Evolutionary conservation across 2,113 vertebrate species (phyloP), one percentile per base, ranked within the genome.

Genomic region (Phocoena sinus): DNA sequence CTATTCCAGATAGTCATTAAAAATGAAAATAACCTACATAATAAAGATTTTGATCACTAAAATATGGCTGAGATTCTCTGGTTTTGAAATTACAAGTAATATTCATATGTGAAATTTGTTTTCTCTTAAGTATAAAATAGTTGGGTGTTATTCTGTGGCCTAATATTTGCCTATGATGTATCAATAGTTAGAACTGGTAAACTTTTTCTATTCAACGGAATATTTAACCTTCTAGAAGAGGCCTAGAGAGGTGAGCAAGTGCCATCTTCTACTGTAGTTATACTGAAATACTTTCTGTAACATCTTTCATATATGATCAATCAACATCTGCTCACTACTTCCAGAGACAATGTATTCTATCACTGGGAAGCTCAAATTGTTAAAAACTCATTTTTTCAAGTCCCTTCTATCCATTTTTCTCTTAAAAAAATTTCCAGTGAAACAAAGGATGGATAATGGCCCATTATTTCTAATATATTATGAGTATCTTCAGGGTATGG

Each of bases 21-120:
- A 94, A 96, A 76, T 60, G 65, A 88, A 93, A 70, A 82, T 95
- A 96, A 87, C 56, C 68, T 81, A 13, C 2, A 63, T 36, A 44
- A 68, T 87, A 41, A 26, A 74, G 8, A 90, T 82, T 94, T 95
- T 70, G 11, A 44, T 65, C 21, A 70, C 53, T 71, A 81, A 10
- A 44, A 44, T 81, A 60, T 80, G 5, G 2, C 65, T 93, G 31
- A 50, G 8, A 76, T 93, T 94, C 77, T 77, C 81, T 77, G 47
- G 33, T 71, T 91, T 96, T 97, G 38, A 96, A 91, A 93, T 21
- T 73, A 44, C 25, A 33, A 23, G 7, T 56, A 65, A 56, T 79
- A 41, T 62, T 93, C n/a, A 67, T 12, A 85, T 71, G n/a, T 93
- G 47, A 90, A 93, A 73, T 73, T 82, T 91, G 13, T 18, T 36